Base-by-base conservation (phyloP, 2,797 vertebrate species). In the Neosilurus mollespiculum region DNA sequence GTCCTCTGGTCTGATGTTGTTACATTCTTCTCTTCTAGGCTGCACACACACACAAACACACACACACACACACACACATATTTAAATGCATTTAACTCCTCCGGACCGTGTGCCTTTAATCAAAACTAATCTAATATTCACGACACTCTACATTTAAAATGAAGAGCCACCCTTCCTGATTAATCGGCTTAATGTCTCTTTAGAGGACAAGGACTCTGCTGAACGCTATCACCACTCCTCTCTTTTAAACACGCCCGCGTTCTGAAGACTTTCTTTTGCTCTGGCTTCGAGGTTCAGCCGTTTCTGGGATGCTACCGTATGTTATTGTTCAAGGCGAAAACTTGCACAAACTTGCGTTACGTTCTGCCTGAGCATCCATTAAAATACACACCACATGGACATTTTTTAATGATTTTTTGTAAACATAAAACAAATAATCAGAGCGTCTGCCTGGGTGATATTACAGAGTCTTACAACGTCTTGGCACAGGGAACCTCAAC, bases 21-120 rank as follows among this genome's bases (percentile, higher is more conserved):
- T 95, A 67, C 94, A 94, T 91, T 95, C 95, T 89, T 95, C 95
- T 89, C 95, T 93, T 83, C 94, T 93, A 69, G 94, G 94, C 95
- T 95, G 90, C 80, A 83, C 66, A 85, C 79, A 87, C 62, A 84
- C 24, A 86, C 53, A 86, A 16, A 86, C 54, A 86, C 83, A 82
- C 58, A 87, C 59, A 85, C 54, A 77, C 78, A 83, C 64, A 82
- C 80, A 82, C 58, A 71, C 49, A 78, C 37, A 82, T 65, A 82
- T 61, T 58, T 65, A 67, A 81, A 73, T 56, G 67, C 15, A 64
- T 77, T 80, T 66, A 71, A 62, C 61, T 83, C 24, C 51, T 80
- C 61, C 65, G 80, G 65, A 84, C 71, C 49, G n/a, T 81, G 61
- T 37, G 59, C 70, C 30, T 78, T 80, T 80, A 78, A 84, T 86